phyloP scores from a whole-genome alignment of 1,140 invertebrate species.

The Ceratina australensis region DNA sequence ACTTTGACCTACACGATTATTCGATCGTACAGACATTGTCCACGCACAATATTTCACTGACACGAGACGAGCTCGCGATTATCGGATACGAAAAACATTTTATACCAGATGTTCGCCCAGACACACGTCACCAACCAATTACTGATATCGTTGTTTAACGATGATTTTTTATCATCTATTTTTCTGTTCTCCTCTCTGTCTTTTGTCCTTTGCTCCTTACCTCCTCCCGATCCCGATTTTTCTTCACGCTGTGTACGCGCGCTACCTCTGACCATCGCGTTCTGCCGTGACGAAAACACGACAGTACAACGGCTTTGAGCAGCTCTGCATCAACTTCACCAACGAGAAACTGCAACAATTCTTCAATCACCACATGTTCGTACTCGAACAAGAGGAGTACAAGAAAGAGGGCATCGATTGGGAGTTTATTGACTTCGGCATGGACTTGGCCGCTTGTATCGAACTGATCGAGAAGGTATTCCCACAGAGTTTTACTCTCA shows the following conservation, averaged over 20 bases:
- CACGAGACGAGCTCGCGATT: neutral
- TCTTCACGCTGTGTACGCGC: constrained; percentile 19
- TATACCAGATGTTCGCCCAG: neutral
- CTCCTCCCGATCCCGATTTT: constrained; percentile 17
- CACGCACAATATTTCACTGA: neutral
- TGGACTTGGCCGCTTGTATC: constrained; percentile 99
- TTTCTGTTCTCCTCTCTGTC: constrained; percentile 59
- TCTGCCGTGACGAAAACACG: constrained; percentile 6
- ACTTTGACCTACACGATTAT: too few species aligned
- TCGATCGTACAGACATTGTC: too few species aligned
- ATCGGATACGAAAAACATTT: neutral
- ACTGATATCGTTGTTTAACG: constrained; percentile 1
- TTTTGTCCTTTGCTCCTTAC: constrained; percentile 43
- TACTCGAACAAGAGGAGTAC: constrained; percentile 99
- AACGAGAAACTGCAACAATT: constrained; percentile 99
- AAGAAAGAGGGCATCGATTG: constrained; percentile 98
- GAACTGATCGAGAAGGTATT: constrained; percentile 99
- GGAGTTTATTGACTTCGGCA: constrained; percentile 99
- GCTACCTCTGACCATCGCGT: constrained; percentile 15
- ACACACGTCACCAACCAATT: neutral
- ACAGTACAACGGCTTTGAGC: constrained; percentile 99
- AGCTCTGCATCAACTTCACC: constrained; percentile 99
- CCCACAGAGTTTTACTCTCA: neutral
- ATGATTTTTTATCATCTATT: constrained; percentile 51
- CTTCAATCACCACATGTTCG: constrained; percentile 99